Evolutionary conservation across 2,113 vertebrate species (phyloP).

Genomic region (Alligator mississippiensis): DNA sequence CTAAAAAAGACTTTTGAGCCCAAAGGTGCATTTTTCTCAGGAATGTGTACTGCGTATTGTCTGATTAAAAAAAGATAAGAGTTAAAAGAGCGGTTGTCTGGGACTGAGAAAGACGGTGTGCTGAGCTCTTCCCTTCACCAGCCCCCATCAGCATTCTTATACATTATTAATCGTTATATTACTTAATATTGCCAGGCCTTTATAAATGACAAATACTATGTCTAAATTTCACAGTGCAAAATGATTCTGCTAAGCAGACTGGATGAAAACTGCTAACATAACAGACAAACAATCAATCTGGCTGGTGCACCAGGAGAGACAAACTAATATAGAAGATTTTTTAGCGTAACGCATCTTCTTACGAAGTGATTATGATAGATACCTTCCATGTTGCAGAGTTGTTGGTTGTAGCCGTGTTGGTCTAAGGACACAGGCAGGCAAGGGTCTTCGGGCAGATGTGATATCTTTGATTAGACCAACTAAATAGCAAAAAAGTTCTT

Average conservation of each 20-base stretch:
- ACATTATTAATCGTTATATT: background rate
- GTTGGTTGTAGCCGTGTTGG: too few relatives aligned
- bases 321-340: background rate
- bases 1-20: background rate
- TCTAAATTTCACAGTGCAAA: background rate
- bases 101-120: background rate
- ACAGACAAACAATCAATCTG: background rate
- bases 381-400: too few relatives aligned
- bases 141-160: background rate
- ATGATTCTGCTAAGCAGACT: background rate
- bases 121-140: background rate
- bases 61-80: background rate
- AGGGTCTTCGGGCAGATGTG: too few relatives aligned
- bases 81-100: background rate
- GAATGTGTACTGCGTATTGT: background rate
- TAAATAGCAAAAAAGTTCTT: too few relatives aligned
- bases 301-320: background rate
- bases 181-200: background rate
- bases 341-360: background rate
- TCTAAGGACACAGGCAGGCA: too few relatives aligned
- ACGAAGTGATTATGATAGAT: background rate
- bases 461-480: too few relatives aligned
- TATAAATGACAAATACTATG: background rate
- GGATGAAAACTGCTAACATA: background rate
- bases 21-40: background rate